Evolutionary conservation across 2,888 invertebrate genomes (phyloP).

Genomic region (Nasonia oneida): DNA sequence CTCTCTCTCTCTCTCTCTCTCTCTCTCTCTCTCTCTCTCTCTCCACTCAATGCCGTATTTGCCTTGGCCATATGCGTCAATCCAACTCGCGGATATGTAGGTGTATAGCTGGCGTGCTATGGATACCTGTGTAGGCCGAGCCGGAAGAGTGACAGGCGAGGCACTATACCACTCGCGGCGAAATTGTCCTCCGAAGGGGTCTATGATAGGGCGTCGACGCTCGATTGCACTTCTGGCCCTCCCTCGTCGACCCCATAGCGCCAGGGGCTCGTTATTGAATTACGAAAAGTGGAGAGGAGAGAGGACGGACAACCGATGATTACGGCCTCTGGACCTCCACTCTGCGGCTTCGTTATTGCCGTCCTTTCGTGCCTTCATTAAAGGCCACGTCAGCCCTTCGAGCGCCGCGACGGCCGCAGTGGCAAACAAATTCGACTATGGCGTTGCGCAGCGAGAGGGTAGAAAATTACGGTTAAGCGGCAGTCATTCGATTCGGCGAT

Average conservation of each 20-base stretch:
- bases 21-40: too few species aligned
- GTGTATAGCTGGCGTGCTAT: too few species aligned
- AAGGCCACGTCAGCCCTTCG: slow-evolving; percentile 39
- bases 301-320: slow-evolving; percentile 35
- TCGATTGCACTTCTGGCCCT: not conserved
- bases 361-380: slow-evolving; percentile 51
- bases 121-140: not conserved
- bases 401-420: not conserved
- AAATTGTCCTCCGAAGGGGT: slow-evolving; percentile 3
- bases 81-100: not conserved
- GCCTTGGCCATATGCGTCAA: not conserved
- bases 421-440: slow-evolving; percentile 14
- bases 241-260: not conserved
- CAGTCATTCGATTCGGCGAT: not conserved
- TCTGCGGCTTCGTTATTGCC: slow-evolving; percentile 54
- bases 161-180: not conserved
- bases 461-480: not conserved
- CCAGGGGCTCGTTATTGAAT: slow-evolving; percentile 41
- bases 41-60: not conserved
- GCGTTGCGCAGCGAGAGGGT: not conserved
- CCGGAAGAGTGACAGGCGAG: not conserved
- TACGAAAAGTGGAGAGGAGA: slow-evolving; percentile 44
- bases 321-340: not conserved
- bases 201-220: slow-evolving; percentile 12
- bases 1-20: too few species aligned